Evolutionary conservation across 2,888 invertebrate genomes (phyloP), one percentile per base, ranked within the genome.

Genomic region (Pristionchus exspectatus): DNA sequence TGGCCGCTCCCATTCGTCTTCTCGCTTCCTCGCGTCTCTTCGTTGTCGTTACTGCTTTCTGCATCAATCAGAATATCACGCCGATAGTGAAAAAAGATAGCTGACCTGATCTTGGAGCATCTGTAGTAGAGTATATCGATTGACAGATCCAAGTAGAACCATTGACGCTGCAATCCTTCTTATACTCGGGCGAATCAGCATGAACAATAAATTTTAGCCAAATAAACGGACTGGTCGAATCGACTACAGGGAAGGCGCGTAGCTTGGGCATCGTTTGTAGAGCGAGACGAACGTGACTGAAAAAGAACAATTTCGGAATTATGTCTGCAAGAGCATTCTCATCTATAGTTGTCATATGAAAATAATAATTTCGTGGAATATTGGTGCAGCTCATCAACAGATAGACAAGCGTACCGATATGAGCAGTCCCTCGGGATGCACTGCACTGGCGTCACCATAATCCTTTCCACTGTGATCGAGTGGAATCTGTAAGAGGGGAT

Each of bases 161-260:
- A 98, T 98, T 1, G 95, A 95, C 63, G 95, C 96, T 96, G 94
- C 69, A 91, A 30, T 30, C 2, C 2, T 2, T 69, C 14, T 24
- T 24, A 2, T 24, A 27, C 30, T n/a, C 16, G 16, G 30, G 24
- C 16, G n/a, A 21, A 33, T 9, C 3, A 16, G 38, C 44, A 44
- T 44, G 24, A 33, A 44, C 44, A 81, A 9, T 2, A n/a, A 30
- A 30, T 44, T 21, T 30, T 10, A 2, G 21, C 18, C 9, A 50
- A 50, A n/a, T 77, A 24, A 24, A n/a, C 92, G 92, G 94, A 96
- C 96, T 96, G 92, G 97, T 97, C 94, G 97, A 97, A 95, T 99
- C 98, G 7, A 98, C 98, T 24, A 99, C 96, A 0, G 99, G 99
- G 95, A 98, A 97, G 90, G 98, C 97, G 92, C 97, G 97, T 44